Evolutionary conservation across 2,888 invertebrate species (phyloP), one percentile per base, ranked within the genome.

Genomic region (Pammene aurita): DNA sequence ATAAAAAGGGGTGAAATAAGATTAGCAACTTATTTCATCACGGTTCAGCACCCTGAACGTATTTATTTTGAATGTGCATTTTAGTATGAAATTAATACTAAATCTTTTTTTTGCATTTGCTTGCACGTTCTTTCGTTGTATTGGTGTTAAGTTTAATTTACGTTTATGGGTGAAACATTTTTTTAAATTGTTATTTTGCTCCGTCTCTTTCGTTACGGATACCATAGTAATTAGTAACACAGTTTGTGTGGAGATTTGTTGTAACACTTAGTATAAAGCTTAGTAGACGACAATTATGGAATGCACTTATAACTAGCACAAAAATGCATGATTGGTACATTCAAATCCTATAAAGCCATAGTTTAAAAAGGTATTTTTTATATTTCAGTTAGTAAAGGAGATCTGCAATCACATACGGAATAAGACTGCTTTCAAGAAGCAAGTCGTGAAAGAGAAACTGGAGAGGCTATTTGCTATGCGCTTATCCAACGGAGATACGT

Each of bases 401-500:
- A 73, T 92, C 7, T 89, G 88, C 67, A 84, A 85, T 6, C 79
- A 87, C 26, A 87, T 91, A 41, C 79, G 83, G 71, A 83, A 78
- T 62, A 89, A 86, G 64, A 77, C 81, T 4, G 80, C 79, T 5
- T 78, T 79, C 48, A 87, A 86, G 73, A 89, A 84, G 56, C 80
- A 80, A 38, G 77, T 83, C 14, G 82, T 89, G 1, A 79, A 79
- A 56, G 75, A 62, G 14, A 89, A 88, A 71, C 76, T 92, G 66
- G 86, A 88, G 56, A 77, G 82, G 34, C 77, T 92, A 0, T 89
- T 91, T 66, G 84, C 88, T 54, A 83, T 89, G 68, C 75, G 90
- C 58, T 80, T 91, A 4, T 85, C 86, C 1, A 91, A 92, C 67
- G 91, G 91, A 42, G 92, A 91, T 66, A 90, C 90, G 91, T 91